Conservation (phyloP, 1,140 invertebrate species). For the Triops cancriformis region DNA sequence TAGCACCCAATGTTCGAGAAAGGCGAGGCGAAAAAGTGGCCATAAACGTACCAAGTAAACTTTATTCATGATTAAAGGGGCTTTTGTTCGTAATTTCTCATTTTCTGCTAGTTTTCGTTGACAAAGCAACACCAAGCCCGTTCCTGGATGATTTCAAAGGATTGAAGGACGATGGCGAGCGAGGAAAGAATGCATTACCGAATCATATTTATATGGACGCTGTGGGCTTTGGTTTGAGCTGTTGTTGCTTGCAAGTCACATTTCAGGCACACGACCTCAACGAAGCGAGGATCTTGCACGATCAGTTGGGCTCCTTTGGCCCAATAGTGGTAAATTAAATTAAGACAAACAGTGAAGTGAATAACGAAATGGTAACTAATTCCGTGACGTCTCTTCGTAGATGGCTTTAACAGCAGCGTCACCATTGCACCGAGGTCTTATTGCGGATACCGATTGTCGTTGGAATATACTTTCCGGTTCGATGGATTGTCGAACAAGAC, state of each 20-base stretch:
- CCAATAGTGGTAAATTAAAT: slow-evolving; percentile 77
- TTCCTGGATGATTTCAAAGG: slow-evolving; percentile 62
- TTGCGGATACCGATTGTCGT: slow-evolving; percentile 91
- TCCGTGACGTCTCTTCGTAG: slow-evolving; percentile 48
- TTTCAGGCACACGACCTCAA: slow-evolving; percentile 95
- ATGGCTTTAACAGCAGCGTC: slow-evolving; percentile 92
- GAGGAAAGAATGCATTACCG: slow-evolving; percentile 52
- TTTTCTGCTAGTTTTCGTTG: slow-evolving; percentile 67
- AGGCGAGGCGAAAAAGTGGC: slow-evolving; percentile 88
- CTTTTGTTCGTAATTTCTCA: slow-evolving; percentile 29
- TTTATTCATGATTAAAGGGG: not conserved
- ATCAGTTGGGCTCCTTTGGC: slow-evolving; percentile 92
- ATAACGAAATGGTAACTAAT: slow-evolving; percentile 30
- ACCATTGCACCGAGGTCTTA: slow-evolving; percentile 83
- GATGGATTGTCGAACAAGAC: slow-evolving; percentile 85
- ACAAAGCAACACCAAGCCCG: slow-evolving; percentile 64
- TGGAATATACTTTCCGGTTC: slow-evolving; percentile 89
- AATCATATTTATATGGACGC: slow-evolving; percentile 95
- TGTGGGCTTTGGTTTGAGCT: slow-evolving; percentile 99
- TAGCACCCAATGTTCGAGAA: slow-evolving; percentile 85
- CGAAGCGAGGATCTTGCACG: slow-evolving; percentile 44
- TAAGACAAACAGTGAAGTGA: too few relatives aligned
- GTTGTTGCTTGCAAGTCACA: slow-evolving; percentile 91
- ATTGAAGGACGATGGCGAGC: slow-evolving; percentile 54
- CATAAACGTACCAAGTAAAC: slow-evolving; percentile 87